Evolutionary conservation across 2,113 vertebrate species (phyloP).

Genomic region (Larimichthys polyactis): DNA sequence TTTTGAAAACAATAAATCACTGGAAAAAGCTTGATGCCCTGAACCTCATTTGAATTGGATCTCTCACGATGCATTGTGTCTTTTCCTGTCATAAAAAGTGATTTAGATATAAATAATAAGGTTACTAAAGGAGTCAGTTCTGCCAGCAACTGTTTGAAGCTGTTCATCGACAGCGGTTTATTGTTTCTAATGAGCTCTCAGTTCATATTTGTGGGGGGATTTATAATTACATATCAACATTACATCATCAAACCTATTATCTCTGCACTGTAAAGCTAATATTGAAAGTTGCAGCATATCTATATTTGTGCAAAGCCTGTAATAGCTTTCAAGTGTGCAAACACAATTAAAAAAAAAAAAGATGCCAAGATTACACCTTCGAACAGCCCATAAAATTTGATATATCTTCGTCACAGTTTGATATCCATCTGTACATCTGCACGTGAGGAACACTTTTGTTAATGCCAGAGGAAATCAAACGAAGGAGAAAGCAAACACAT

Average conservation of each 20-base stretch:
- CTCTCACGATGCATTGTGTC: slow-evolving; percentile 11
- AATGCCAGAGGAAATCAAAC: slow-evolving; percentile 51
- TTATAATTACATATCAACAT: slow-evolving; percentile 34
- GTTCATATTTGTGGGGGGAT: slow-evolving; percentile 40
- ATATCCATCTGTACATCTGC: slow-evolving; percentile 44
- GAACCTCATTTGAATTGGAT: slow-evolving; percentile 64
- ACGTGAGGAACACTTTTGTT: slow-evolving; percentile 33
- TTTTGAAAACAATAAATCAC: slow-evolving; percentile 66
- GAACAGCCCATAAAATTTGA: slow-evolving; percentile 16
- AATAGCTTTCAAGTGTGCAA: slow-evolving; percentile 16
- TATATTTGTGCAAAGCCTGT: slow-evolving; percentile 4
- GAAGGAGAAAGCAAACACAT: slow-evolving; percentile 46
- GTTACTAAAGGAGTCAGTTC: slow-evolving; percentile 8
- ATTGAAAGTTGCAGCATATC: slow-evolving; percentile 5
- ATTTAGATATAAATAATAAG: slow-evolving; percentile 32
- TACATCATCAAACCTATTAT: slow-evolving; percentile 33
- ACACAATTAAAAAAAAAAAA: slow-evolving; percentile 8
- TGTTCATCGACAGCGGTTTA: neutral
- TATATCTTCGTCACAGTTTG: slow-evolving; percentile 36
- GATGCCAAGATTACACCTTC: slow-evolving; percentile 17
- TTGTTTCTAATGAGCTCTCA: slow-evolving; percentile 38
- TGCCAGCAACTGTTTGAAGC: neutral
- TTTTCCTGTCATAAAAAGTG: slow-evolving; percentile 41
- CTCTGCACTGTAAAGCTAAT: slow-evolving; percentile 11
- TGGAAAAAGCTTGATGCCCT: slow-evolving; percentile 23